phyloP scores from a whole-genome alignment of 2,797 vertebrate species.

The Acanthopagrus latus region DNA sequence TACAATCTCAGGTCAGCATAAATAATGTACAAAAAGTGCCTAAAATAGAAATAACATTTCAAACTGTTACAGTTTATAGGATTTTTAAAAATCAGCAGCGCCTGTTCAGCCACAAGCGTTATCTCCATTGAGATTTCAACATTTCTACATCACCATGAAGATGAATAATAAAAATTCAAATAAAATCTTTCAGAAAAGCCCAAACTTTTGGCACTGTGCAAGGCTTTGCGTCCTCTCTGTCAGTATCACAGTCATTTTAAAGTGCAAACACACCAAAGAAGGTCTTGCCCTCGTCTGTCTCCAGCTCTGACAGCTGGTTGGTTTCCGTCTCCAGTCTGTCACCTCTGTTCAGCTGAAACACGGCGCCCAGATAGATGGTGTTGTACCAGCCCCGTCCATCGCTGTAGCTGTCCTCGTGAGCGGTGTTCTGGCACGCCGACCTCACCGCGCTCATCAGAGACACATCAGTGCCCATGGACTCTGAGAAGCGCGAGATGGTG shows the following conservation, averaged over 20 bases:
- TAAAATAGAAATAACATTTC: conserved; percentile 45
- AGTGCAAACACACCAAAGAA: conserved; percentile 86
- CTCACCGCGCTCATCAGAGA: conserved; percentile 78
- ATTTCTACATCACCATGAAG: conserved; percentile 61
- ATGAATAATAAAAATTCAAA: conserved; percentile 65
- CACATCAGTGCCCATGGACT: conserved; percentile 37
- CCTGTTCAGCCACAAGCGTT: conserved; percentile 21
- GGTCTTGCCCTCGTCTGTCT: conserved; percentile 73
- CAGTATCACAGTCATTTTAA: conserved; percentile 48
- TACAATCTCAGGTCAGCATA: conserved; percentile 69
- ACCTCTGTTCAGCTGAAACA: conserved; percentile 77
- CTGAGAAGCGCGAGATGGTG: conserved; percentile 69
- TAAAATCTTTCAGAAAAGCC: background rate
- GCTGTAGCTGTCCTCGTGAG: background rate
- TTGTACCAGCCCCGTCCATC: conserved; percentile 72
- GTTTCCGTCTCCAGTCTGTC: conserved; percentile 81
- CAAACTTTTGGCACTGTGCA: background rate
- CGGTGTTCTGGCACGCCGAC: conserved; percentile 71
- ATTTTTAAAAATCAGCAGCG: conserved; percentile 11
- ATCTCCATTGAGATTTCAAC: conserved; percentile 78
- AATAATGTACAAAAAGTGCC: conserved; percentile 64
- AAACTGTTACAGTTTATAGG: conserved; percentile 80
- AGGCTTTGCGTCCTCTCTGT: background rate
- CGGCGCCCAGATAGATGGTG: conserved; percentile 83
- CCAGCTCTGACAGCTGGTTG: conserved; percentile 64